phyloP scores from a whole-genome alignment of 1,140 invertebrate genomes.

The Oscheius sp. region DNA sequence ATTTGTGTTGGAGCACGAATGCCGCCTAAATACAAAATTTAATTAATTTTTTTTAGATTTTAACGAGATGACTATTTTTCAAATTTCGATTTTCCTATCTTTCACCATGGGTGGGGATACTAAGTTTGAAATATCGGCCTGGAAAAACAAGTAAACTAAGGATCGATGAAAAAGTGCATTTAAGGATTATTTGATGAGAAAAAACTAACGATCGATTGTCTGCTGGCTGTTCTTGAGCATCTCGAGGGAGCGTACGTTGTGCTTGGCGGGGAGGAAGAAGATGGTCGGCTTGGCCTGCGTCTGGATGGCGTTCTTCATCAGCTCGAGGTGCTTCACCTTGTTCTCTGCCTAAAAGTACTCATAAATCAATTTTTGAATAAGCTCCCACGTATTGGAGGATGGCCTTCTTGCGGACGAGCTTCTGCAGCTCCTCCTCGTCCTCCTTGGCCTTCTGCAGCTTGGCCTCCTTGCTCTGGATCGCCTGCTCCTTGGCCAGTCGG shows the following conservation, averaged over 20 bases:
- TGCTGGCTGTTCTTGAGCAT: slow-evolving; percentile 7
- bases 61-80: no score
- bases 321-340: slow-evolving; percentile 10
- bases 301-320: slow-evolving; percentile 5
- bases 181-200: background rate
- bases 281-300: slow-evolving; percentile 8
- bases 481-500: background rate
- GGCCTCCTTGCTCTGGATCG: background rate
- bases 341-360: slow-evolving; percentile 5
- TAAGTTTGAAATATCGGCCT: no score
- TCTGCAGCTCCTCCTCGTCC: background rate
- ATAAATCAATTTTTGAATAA: background rate
- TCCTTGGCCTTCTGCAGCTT: background rate
- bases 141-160: no score
- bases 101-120: no score
- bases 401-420: background rate
- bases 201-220: background rate
- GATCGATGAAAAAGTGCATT: no score
- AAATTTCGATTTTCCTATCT: no score
- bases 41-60: no score
- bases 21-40: no score
- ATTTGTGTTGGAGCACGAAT: no score
- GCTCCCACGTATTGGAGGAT: background rate
- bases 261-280: slow-evolving; percentile 21
- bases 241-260: slow-evolving; percentile 20